Base-by-base conservation (phyloP, 1,140 invertebrate genomes). In the Dinoponera quadriceps region DNA sequence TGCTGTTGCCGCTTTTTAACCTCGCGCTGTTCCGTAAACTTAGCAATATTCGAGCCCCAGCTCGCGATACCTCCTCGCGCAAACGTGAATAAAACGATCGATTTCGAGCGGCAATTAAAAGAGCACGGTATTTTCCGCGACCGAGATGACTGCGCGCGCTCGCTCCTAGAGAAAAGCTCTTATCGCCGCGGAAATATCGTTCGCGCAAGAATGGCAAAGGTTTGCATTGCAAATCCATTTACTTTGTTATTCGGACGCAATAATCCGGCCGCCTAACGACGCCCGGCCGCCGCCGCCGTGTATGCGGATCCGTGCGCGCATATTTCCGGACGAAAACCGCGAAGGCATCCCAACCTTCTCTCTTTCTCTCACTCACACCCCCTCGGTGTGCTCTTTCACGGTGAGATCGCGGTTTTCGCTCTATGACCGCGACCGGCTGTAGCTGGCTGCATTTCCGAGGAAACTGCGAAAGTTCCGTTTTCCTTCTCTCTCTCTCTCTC, bases 141-240 rank as follows among this genome's bases (percentile, higher is more conserved):
- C 20, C n/a, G 29, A 62, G 22, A 29, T 27, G 29, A 38, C 66
- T 13, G 33, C 38, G 38, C 22, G 20, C 4, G 25, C 51, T 13
- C 55, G 38, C 3, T 44, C 38, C n/a, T n/a, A 44, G 4, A 44
- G 22, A 38, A 54, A 63, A 69, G 27, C 44, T 22, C 38, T 9
- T 11, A 44, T 44, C 49, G 25, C 20, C 13, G 18, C 9, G 9
- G 7, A 44, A 18, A 62, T 44, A 60, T 49, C 29, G 38, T 49
- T 22, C 59, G 59, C 22, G 13, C 18, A 57, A 85, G 49, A 55
- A 60, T 22, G 25, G 49, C 59, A 73, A 44, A 85, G 38, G 54
- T 91, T 86, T 91, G 90, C 90, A 91, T 90, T 90, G 90, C 89
- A 90, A 89, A 91, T 91, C 81, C 66, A 49, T 80, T 84, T 75